phyloP scores from a whole-genome alignment of 2,797 vertebrate species.

The Dendrocincla fuliginosa region DNA sequence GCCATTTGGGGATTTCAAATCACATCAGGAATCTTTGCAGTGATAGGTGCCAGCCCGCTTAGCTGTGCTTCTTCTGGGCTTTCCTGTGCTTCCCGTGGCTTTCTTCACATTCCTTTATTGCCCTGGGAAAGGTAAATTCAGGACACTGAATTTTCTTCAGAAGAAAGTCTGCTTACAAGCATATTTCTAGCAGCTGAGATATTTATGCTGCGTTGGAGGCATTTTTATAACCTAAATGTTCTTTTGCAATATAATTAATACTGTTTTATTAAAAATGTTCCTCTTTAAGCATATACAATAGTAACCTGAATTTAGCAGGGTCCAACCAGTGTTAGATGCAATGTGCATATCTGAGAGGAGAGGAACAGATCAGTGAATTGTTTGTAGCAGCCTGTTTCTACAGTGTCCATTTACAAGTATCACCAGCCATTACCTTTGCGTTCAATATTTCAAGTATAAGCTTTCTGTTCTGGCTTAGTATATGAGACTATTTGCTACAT shows the following conservation, averaged over 20 bases:
- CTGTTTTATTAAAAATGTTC: constrained; percentile 9
- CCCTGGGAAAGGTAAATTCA: neutral
- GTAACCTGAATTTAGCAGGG: neutral
- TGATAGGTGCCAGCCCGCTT: neutral
- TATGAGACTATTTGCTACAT: constrained; percentile 26
- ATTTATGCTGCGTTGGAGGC: neutral
- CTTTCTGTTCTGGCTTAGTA: constrained; percentile 34
- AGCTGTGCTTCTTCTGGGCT: neutral
- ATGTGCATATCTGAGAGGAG: neutral
- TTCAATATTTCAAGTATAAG: constrained; percentile 46
- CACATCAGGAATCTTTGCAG: neutral
- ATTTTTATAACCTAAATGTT: constrained; percentile 2
- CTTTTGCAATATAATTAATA: neutral
- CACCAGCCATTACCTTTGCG: constrained; percentile 2
- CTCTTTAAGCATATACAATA: neutral
- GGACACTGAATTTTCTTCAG: neutral
- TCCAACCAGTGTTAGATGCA: neutral
- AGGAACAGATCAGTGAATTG: neutral
- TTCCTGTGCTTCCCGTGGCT: neutral
- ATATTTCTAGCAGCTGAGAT: neutral
- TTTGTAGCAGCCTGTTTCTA: neutral
- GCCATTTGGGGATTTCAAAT: constrained; percentile 5
- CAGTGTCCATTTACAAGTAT: neutral
- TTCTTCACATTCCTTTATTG: neutral
- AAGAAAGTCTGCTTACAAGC: neutral